Evolutionary conservation across 2,113 vertebrate genomes (phyloP).

Genomic region (Chiloscyllium plagiosum): DNA sequence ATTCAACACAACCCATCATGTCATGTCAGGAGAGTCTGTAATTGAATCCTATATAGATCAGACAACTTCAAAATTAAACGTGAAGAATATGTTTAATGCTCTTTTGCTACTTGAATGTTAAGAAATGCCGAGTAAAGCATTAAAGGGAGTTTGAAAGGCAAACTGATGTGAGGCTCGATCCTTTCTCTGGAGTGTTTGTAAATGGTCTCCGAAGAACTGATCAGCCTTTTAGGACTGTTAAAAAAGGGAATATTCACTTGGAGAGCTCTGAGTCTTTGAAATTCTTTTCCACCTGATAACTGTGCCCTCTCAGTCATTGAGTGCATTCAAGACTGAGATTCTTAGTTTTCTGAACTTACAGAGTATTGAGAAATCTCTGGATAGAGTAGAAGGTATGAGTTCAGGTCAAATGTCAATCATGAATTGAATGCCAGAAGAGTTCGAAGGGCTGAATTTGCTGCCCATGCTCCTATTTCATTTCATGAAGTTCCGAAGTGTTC

Average conservation of each 20-base stretch:
- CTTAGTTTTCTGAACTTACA: not conserved
- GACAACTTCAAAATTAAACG: not conserved
- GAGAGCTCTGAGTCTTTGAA: not conserved
- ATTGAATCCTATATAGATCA: not conserved
- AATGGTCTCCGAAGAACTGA: not conserved
- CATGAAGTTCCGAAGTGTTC: not conserved
- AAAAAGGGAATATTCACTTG: not conserved
- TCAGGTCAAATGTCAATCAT: not conserved
- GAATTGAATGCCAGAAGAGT: not conserved
- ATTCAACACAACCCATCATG: not conserved
- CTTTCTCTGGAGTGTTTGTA: not conserved
- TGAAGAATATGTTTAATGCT: not conserved
- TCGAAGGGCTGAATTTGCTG: not conserved
- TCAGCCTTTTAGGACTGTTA: not conserved
- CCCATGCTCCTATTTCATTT: not conserved
- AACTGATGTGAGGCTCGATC: not conserved
- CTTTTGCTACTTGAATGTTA: not conserved
- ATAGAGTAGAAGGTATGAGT: not conserved
- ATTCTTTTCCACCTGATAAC: not conserved
- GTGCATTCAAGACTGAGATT: not conserved
- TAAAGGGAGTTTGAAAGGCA: not conserved
- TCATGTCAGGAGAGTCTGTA: not conserved
- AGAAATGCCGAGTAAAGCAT: not conserved
- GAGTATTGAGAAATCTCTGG: not conserved
- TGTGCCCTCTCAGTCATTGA: not conserved